phyloP scores from a whole-genome alignment of 1,140 invertebrate genomes.

The Drosophila orosa region DNA sequence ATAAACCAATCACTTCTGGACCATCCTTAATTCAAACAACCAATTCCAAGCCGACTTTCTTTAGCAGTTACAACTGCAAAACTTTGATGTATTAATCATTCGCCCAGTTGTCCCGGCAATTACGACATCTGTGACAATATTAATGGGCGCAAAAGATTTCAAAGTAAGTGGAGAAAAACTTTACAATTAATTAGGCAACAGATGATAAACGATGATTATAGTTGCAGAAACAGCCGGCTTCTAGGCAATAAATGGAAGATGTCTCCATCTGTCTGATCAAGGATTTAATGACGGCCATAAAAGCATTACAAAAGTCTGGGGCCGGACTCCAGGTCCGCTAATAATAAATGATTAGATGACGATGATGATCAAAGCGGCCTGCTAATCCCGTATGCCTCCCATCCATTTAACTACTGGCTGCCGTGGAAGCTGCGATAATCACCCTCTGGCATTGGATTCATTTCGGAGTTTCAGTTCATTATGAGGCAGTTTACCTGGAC shows the following conservation, averaged over 20 bases:
- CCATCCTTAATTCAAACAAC: neutral
- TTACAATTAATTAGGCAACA: conserved; percentile 76
- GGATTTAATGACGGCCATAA: conserved; percentile 73
- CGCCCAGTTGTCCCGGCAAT: conserved; percentile 29
- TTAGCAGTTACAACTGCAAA: conserved; percentile 51
- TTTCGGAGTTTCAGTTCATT: conserved; percentile 59
- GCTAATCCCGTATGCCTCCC: conserved; percentile 17
- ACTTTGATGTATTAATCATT: conserved; percentile 76
- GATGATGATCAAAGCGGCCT: conserved; percentile 63
- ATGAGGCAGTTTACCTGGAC: conserved; percentile 72
- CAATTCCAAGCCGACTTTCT: neutral
- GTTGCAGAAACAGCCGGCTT: conserved; percentile 31
- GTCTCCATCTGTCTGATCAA: conserved; percentile 62
- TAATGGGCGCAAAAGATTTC: conserved; percentile 63
- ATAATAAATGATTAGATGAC: conserved; percentile 67
- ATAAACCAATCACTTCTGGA: neutral
- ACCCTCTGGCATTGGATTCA: conserved; percentile 44
- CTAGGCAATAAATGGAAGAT: conserved; percentile 59
- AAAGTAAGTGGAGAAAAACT: conserved; percentile 47
- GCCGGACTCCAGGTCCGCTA: conserved; percentile 13
- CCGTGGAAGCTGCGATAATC: conserved; percentile 29
- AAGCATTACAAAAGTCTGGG: conserved; percentile 45
- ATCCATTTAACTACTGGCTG: conserved; percentile 12
- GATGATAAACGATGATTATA: conserved; percentile 80
- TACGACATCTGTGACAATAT: conserved; percentile 78